Percentiles rank a stretch among this genome's conserved stretches.
Evolutionary conservation across 2,888 invertebrate species (phyloP).

Genomic region (Drosophila ezoana): DNA sequence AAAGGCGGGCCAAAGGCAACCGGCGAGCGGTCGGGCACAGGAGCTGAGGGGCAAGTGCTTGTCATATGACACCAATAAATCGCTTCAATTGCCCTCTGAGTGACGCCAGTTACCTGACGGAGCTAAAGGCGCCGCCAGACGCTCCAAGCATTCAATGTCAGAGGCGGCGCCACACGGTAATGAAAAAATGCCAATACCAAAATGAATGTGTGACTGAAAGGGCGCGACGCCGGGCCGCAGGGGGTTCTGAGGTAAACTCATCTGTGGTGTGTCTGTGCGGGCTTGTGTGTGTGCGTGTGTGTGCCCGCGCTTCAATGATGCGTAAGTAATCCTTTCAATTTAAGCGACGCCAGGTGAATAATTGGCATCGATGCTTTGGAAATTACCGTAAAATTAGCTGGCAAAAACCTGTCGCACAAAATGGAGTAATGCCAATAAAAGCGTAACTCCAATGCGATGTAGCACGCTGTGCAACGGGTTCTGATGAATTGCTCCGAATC

Average conservation of each 20-base stretch:
- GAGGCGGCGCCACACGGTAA: constrained; percentile 51
- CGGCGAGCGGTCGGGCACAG: background rate
- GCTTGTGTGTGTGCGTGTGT: constrained; percentile 30
- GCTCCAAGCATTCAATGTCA: constrained; percentile 60
- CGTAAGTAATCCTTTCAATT: constrained; percentile 79
- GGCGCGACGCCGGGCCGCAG: constrained; percentile 13
- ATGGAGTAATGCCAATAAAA: constrained; percentile 23
- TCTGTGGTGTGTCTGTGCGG: constrained; percentile 16
- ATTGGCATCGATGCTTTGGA: constrained; percentile 76
- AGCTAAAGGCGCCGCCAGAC: constrained; percentile 12
- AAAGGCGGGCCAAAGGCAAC: constrained; percentile 19
- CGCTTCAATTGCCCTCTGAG: constrained; percentile 80
- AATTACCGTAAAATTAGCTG: constrained; percentile 80
- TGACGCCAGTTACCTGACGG: constrained; percentile 60
- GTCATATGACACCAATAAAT: constrained; percentile 81
- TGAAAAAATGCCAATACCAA: constrained; percentile 78
- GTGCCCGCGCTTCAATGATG: constrained; percentile 63
- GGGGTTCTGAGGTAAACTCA: constrained; percentile 16
- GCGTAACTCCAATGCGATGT: background rate
- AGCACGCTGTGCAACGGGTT: background rate
- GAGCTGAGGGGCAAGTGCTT: constrained; percentile 49
- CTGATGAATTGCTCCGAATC: background rate
- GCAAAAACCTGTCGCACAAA: constrained; percentile 37
- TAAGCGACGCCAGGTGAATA: constrained; percentile 73
- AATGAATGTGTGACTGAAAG: constrained; percentile 60